Evolutionary conservation across 2,888 invertebrate genomes (phyloP), one percentile per base, ranked within the genome.

Genomic region (Limnephilus lunatus): DNA sequence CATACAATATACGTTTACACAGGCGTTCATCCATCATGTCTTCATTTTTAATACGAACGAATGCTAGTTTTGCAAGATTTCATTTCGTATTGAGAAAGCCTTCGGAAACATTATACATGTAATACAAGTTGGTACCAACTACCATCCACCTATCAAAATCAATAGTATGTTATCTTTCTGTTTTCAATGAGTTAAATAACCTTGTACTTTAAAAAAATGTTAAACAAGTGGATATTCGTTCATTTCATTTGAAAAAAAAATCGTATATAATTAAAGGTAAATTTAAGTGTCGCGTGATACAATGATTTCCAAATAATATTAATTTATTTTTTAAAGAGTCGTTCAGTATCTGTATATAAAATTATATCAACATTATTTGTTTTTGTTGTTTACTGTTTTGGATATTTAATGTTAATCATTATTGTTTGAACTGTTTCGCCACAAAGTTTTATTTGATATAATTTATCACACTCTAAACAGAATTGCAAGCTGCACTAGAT

Each of bases 1-100:
- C 68, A 68, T n/a, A 68, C 68, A 25, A 68, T 25, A 68, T n/a
- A 25, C 68, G 11, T 25, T 25, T 53, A 53, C 53, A 19, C 5
- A 53, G 4, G 19, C 89, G 12, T n/a, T n/a, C 25, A 89, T 89
- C 89, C 80, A 89, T 89, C 89, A 81, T 81, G 89, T 87, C 87
- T 87, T 87, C 53, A 53, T 53, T 87, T 53, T 53, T 87, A 87
- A 53, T 87, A 87, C 53, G 31, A 87, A 87, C 87, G 87, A 32
- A 30, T 44, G 87, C 87, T 39, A 87, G 53, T 48, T 53, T 87
- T 87, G 30, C 87, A 5, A 87, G 53, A 53, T 87, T 87, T 87
- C 30, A 12, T 87, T 31, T 30, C 25, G 32, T 68, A 68, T 68
- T 68, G 68, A 19, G 19, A 68, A 25, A 25, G 2, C 5, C 25